phyloP scores from a whole-genome alignment of 2,113 vertebrate genomes.

The Neofelis nebulosa region DNA sequence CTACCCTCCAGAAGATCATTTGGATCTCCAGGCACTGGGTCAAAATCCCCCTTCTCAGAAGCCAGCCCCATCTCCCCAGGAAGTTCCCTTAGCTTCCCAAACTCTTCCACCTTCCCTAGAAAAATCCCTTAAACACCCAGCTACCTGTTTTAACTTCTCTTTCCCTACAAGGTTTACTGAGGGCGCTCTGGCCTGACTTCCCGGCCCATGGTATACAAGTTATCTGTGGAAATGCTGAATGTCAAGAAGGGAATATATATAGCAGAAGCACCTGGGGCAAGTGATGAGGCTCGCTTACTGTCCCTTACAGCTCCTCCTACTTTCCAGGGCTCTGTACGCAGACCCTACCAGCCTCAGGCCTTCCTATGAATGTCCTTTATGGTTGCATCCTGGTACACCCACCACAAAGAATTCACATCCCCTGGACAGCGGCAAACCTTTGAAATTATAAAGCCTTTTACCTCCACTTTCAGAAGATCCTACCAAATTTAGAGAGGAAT shows the following conservation, averaged over 20 bases:
- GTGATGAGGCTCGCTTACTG: not conserved
- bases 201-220: not conserved
- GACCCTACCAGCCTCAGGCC: too few species aligned
- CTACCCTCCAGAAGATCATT: not conserved
- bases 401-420: not conserved
- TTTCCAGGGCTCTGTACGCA: not conserved
- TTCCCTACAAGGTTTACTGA: not conserved
- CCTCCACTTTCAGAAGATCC: not conserved
- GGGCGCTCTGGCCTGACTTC: not conserved
- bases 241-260: not conserved
- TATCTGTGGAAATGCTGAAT: not conserved
- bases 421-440: not conserved
- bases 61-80: not conserved
- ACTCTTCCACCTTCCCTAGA: not conserved
- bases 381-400: not conserved
- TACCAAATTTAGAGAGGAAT: not conserved
- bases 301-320: not conserved
- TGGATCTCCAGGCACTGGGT: not conserved
- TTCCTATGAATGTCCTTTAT: too few species aligned
- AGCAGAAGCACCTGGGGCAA: not conserved
- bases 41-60: not conserved
- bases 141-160: not conserved
- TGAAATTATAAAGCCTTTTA: not conserved
- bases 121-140: not conserved
- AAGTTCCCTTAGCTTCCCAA: not conserved